These are phyloP conservation scores for Nicator chloris DNA, from an alignment of 2,113 vertebrate genomes.

Conservation along the genomic window DNA sequence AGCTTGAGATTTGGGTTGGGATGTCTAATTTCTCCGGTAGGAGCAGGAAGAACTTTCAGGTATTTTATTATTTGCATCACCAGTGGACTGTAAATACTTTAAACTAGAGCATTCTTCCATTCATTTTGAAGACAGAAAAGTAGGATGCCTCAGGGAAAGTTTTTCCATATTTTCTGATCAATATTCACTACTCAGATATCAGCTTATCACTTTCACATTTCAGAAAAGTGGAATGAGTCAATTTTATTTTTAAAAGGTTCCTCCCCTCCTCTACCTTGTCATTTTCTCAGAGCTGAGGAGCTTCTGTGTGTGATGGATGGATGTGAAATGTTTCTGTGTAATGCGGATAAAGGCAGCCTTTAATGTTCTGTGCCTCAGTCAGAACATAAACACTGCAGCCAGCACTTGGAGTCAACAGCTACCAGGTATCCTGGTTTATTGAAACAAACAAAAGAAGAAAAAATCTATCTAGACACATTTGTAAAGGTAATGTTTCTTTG, in stretches of 20 bases:
- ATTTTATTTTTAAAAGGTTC: conserved; percentile 26
- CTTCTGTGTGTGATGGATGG: conserved; percentile 49
- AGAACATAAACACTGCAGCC: conserved; percentile 8
- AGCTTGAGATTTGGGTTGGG: not conserved
- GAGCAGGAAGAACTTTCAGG: not conserved
- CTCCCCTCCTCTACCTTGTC: not conserved
- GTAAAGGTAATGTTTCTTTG: not conserved
- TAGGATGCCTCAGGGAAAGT: conserved; percentile 47
- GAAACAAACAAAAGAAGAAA: not conserved
- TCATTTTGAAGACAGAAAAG: conserved; percentile 44
- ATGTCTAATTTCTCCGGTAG: not conserved
- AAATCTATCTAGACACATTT: not conserved
- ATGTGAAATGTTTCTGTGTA: conserved; percentile 24
- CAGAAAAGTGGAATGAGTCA: conserved; percentile 43
- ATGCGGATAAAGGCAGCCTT: conserved; percentile 15
- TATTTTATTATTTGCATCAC: conserved; percentile 34
- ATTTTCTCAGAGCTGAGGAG: not conserved
- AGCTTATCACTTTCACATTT: conserved; percentile 50
- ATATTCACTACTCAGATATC: conserved; percentile 58
- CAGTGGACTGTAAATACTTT: conserved; percentile 14
- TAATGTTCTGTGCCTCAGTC: not conserved
- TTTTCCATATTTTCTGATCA: conserved; percentile 54
- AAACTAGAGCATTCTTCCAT: conserved; percentile 26
- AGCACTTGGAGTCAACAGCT: not conserved
- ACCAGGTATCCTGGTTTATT: not conserved